Evolutionary conservation across 2,797 vertebrate species (phyloP).

Genomic region (Sphaeramia orbicularis): DNA sequence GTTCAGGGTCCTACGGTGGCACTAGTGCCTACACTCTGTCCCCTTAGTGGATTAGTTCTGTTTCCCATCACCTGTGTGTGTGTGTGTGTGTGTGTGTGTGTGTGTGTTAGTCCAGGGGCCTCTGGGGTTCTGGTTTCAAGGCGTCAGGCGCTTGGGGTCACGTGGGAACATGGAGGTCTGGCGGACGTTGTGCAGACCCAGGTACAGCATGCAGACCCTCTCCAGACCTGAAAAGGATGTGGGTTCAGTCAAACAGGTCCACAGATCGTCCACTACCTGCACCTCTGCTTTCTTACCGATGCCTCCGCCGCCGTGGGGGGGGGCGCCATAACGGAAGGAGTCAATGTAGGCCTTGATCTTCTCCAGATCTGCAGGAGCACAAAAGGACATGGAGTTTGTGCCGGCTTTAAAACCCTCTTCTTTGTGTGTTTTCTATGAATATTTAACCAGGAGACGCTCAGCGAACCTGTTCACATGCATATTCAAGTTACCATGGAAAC

Average conservation of each 20-base stretch:
- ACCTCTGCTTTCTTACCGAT: conserved; percentile 94
- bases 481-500: too few relatives aligned
- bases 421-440: too few relatives aligned
- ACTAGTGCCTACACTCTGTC: conserved; percentile 53
- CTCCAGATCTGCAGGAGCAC: conserved; percentile 90
- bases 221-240: conserved; percentile 88
- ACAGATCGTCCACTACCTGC: too few relatives aligned
- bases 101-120: conserved; percentile 22
- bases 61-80: conserved; percentile 42
- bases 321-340: conserved; percentile 96
- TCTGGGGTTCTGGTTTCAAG: conserved; percentile 77
- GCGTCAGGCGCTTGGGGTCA: conserved; percentile 97
- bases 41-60: conserved; percentile 48
- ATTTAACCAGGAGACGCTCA: too few relatives aligned
- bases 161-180: conserved; percentile 99
- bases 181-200: conserved; percentile 96
- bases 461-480: too few relatives aligned
- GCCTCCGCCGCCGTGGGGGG: conserved; percentile 96
- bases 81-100: too few relatives aligned
- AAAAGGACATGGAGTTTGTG: not conserved
- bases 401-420: too few relatives aligned
- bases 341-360: conserved; percentile 98
- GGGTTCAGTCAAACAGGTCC: not conserved
- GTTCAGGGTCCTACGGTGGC: conserved; percentile 69
- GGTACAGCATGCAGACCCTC: conserved; percentile 97